phyloP scores from a whole-genome alignment of 2,888 invertebrate genomes.

The Hemistola chrysoprasaria region DNA sequence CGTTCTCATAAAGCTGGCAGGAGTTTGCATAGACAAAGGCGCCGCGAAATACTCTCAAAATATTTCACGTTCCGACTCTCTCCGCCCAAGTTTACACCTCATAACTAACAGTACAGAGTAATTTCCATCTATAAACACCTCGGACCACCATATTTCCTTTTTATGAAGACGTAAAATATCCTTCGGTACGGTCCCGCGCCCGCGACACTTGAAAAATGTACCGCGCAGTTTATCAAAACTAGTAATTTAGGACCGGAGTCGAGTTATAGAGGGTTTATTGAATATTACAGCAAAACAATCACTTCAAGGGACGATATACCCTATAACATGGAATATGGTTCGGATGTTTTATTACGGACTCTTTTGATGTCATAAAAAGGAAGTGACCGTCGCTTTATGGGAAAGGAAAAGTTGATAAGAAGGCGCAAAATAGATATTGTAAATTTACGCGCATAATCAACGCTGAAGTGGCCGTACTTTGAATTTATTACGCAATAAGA shows the following conservation, averaged over 20 bases:
- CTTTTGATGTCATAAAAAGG: constrained; percentile 22
- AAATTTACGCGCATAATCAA: constrained; percentile 21
- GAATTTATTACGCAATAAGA: constrained; percentile 19
- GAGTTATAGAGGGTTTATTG: constrained; percentile 39
- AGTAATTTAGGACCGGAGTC: constrained; percentile 35
- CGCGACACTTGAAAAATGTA: constrained; percentile 39
- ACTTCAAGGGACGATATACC: constrained; percentile 12
- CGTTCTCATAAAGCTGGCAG: constrained; percentile 15
- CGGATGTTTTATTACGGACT: constrained; percentile 18
- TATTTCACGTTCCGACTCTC: constrained; percentile 20
- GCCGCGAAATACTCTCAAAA: constrained; percentile 19
- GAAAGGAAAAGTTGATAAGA: constrained; percentile 21
- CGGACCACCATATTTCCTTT: constrained; percentile 42
- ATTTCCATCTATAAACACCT: constrained; percentile 35
- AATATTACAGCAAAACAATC: constrained; percentile 30
- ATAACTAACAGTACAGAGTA: constrained; percentile 26
- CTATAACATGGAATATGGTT: constrained; percentile 15
- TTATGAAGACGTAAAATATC: constrained; percentile 53
- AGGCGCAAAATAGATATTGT: constrained; percentile 21
- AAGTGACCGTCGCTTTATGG: constrained; percentile 25
- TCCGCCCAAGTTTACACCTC: constrained; percentile 23
- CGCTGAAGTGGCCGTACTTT: constrained; percentile 14
- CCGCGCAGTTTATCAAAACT: constrained; percentile 37
- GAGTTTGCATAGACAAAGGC: constrained; percentile 18
- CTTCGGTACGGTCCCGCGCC: constrained; percentile 26